A percentile compares a stretch with the other conserved stretches of the same genome.
Conservation (phyloP, 2,797 vertebrate species). For the Melanotaenia boesemani region DNA sequence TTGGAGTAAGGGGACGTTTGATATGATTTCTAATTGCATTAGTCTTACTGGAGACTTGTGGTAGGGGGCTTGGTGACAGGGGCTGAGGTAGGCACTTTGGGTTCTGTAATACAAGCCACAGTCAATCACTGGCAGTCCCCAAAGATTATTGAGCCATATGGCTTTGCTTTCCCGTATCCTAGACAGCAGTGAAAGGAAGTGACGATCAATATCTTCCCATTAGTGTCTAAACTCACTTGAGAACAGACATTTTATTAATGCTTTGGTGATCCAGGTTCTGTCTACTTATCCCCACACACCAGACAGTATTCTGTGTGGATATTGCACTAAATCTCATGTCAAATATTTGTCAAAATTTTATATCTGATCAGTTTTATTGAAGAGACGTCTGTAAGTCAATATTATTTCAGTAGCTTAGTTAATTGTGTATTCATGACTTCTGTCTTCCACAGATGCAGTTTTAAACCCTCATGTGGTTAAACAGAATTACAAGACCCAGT, state of each 20-base stretch:
- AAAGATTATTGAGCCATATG: slow-evolving; percentile 76
- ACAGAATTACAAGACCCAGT: slow-evolving; percentile 56
- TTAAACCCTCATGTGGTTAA: slow-evolving; percentile 60
- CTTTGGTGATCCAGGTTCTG: slow-evolving; percentile 32
- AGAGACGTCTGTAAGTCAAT: neutral
- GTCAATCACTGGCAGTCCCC: slow-evolving; percentile 50
- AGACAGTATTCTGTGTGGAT: neutral
- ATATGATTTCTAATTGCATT: slow-evolving; percentile 32
- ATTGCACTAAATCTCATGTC: neutral
- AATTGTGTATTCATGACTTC: slow-evolving; percentile 61
- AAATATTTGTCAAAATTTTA: neutral
- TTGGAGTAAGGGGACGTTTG: slow-evolving; percentile 24
- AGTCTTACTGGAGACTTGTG: slow-evolving; percentile 22
- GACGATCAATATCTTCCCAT: slow-evolving; percentile 83
- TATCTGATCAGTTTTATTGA: neutral
- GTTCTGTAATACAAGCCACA: slow-evolving; percentile 70
- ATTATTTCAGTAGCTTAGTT: slow-evolving; percentile 12
- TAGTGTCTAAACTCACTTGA: slow-evolving; percentile 63
- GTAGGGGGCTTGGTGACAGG: slow-evolving; percentile 8
- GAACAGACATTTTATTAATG: slow-evolving; percentile 58
- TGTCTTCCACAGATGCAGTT: slow-evolving; percentile 71
- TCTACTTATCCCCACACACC: neutral
- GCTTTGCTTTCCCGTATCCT: slow-evolving; percentile 75
- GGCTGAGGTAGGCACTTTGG: slow-evolving; percentile 63
- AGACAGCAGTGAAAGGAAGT: slow-evolving; percentile 63